These are phyloP conservation scores for Apis mellifera DNA, from an alignment of 1,140 invertebrate genomes.

Conservation along the genomic window DNA sequence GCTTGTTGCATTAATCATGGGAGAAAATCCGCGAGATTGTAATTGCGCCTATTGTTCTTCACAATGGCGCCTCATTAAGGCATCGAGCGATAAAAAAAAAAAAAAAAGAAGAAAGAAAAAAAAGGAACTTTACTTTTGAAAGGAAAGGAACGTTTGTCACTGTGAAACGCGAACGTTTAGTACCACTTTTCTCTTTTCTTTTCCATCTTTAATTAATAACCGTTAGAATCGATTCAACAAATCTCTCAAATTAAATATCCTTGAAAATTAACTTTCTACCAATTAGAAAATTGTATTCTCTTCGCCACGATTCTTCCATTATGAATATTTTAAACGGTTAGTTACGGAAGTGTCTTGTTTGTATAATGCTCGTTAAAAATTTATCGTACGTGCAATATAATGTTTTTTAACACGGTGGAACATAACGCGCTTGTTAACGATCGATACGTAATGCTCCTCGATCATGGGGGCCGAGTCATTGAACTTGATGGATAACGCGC, in stretches of 20 bases:
- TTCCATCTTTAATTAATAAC: not conserved
- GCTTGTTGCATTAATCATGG: conserved; percentile 66
- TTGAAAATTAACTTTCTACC: not conserved
- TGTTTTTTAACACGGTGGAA: not conserved
- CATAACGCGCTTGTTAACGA: conserved; percentile 16
- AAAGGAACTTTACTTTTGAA: conserved; percentile 7
- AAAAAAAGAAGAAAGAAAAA: no score
- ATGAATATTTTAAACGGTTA: not conserved
- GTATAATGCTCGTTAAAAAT: not conserved
- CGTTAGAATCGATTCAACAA: not conserved
- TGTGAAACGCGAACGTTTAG: not conserved
- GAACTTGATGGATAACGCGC: not conserved
- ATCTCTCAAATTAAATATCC: not conserved
- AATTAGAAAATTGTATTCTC: not conserved
- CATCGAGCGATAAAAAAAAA: not conserved
- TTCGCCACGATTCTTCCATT: not conserved
- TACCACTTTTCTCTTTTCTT: no score
- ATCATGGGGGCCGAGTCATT: conserved; percentile 18
- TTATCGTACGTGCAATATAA: not conserved
- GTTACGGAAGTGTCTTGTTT: not conserved
- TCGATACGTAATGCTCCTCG: not conserved
- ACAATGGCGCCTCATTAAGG: conserved; percentile 23
- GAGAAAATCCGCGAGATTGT: conserved; percentile 67
- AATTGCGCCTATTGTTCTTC: conserved; percentile 56
- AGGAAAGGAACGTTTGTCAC: conserved; percentile 2